Evolutionary conservation across 2,113 vertebrate genomes (phyloP), one percentile per base, ranked within the genome.

Genomic region (Podiceps cristatus): DNA sequence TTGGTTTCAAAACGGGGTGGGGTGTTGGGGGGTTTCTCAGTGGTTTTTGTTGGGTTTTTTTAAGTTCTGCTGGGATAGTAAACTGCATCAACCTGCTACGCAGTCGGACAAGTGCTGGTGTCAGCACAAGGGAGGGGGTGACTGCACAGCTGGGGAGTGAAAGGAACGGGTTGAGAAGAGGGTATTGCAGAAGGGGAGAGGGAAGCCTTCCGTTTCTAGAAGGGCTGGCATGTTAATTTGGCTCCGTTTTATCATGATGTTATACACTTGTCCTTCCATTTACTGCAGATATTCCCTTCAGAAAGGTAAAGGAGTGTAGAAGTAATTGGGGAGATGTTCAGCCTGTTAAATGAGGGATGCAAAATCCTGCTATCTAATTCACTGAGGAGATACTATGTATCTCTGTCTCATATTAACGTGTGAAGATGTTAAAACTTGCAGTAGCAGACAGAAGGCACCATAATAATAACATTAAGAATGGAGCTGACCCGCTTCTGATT

Each of bases 351-450:
- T 25, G n/a, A 71, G 72, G 67, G 75, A 47, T 84, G 35, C 33
- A 49, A 84, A 81, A 81, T 91, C 68, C 64, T 92, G 17, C 29
- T 64, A 22, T 15, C 24, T 60, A 52, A 84, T 72, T 90, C 67
- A 55, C 56, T 52, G 11, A 88, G 72, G 74, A 77, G 67, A 45
- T 42, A 22, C 1, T 9, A 18, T 17, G 16, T 40, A 18, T 63
- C 75, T 88, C 62, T 64, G 59, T 75, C 59, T 96, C 68, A 24
- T 52, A 8, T 59, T 91, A 15, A 72, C 49, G 31, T 72, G 64
- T 52, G 62, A 91, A 94, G 77, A 74, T 91, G 95, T 93, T 87
- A 94, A 94, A 94, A 96, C 94, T 93, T 94, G 92, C 45, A 68
- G 62, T 91, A 78, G 69, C 73, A 93, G 93, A 93, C 83, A 92